Conservation (phyloP, 2,113 vertebrate genomes). For the Mesocricetus auratus region DNA sequence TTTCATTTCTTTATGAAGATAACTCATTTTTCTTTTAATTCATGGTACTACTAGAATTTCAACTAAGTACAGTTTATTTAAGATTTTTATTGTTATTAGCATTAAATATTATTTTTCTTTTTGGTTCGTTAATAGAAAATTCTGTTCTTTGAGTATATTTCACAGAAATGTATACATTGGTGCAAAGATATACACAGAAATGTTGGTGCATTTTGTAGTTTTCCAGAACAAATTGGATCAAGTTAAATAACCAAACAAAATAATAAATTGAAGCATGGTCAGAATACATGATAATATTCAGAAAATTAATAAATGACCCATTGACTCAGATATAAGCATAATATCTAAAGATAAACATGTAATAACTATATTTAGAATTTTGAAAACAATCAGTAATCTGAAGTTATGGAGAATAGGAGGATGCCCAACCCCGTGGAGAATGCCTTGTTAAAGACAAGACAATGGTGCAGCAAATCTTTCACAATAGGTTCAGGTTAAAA, state of each 20-base stretch:
- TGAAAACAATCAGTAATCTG: background rate
- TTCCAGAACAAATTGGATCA: background rate
- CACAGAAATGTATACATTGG: background rate
- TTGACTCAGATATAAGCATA: background rate
- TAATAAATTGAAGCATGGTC: background rate
- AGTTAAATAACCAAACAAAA: background rate
- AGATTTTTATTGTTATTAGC: background rate
- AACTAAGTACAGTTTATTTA: background rate
- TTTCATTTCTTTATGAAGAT: background rate
- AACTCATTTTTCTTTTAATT: slow-evolving; percentile 49
- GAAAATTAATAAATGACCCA: slow-evolving; percentile 3
- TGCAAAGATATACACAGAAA: background rate
- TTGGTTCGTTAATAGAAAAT: background rate
- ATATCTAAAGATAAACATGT: background rate
- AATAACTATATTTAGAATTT: background rate
- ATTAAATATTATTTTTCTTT: background rate
- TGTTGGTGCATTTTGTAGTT: slow-evolving; percentile 7
- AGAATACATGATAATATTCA: background rate
- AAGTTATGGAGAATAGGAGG: background rate
- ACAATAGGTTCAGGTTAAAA: background rate
- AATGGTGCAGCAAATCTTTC: background rate
- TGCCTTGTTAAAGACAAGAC: background rate
- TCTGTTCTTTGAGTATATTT: background rate
- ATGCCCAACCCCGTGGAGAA: background rate
- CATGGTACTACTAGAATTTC: background rate